Base-by-base conservation (phyloP, 37 sponge, comb jelly and placozoan species). In the Mnemiopsis leidyi region DNA sequence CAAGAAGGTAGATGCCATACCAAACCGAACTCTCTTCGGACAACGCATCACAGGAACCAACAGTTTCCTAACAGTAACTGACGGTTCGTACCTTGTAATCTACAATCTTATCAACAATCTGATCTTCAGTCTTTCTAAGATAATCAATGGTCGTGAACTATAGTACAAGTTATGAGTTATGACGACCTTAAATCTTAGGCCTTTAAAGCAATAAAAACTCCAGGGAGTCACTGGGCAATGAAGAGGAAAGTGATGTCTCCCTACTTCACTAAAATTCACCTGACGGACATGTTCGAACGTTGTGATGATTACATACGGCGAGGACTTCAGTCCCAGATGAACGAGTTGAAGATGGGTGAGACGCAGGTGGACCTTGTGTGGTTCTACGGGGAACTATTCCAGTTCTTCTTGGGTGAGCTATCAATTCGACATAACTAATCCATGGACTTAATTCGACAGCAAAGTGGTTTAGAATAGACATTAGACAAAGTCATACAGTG, bases 251-350 rank as follows among this genome's bases (percentile, higher is more conserved):
- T 71, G 26, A 71, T 71, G 75, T 71, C 75, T n/a, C 75, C 75
- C 75, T 71, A 71, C 75, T 71, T 71, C 75, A 29, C 75, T 3
- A 71, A 71, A 25, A 71, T 71, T 25, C 75, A 71, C 75, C n/a
- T 71, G 30, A 71, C 75, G 30, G 30, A n/a, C 25, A 71, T 71
- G 75, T 71, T 71, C 20, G 75, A 71, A 5, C 5, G 30, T 13
- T 71, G 75, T 71, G n/a, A 71, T 28, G 75, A 71, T 5, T 71
- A 71, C 75, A 71, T 71, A n/a, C 3, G n/a, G 30, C 75, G 75
- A 18, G 75, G 75, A 23, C 75, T 71, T 7, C 30, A 71, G 75
- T 2, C 25, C 30, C 75, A 71, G 30, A 29, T 71, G 30, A 28
- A 18, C 30, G 75, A 71, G 75, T 7, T 71, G 7, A 28, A 71